A percentile compares a stretch with the other conserved stretches of the same genome.
Conservation (phyloP, 2,113 vertebrate genomes). For the Grus americana region DNA sequence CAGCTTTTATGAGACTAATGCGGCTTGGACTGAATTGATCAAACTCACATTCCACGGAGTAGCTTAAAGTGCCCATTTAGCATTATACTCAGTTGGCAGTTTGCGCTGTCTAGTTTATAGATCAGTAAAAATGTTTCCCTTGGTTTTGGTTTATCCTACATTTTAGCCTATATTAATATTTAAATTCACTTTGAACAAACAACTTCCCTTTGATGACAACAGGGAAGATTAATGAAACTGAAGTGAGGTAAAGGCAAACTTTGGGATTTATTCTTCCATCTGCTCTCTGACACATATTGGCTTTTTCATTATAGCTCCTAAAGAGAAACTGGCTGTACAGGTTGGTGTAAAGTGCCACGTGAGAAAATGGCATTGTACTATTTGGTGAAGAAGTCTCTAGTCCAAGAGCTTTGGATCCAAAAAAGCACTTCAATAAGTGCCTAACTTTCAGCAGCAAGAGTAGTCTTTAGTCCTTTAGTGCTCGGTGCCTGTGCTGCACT, state of each 20-base stretch:
- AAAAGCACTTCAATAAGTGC: background rate
- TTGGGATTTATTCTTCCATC: background rate
- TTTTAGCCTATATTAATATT: conserved; percentile 22
- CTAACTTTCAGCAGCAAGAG: background rate
- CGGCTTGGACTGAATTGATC: conserved; percentile 40
- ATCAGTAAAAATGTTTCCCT: conserved; percentile 17
- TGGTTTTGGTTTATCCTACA: background rate
- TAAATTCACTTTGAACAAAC: background rate
- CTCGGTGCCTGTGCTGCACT: background rate
- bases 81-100: background rate
- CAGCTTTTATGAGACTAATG: conserved; percentile 47
- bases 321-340: background rate
- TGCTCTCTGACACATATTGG: background rate
- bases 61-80: conserved; percentile 28
- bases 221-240: background rate
- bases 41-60: background rate
- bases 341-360: background rate
- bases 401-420: background rate
- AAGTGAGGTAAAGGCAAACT: background rate
- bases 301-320: background rate
- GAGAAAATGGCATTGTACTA: background rate
- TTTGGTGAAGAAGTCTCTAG: background rate
- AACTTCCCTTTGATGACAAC: conserved; percentile 6
- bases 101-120: background rate
- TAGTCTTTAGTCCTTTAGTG: background rate